Conservation (phyloP, 1,140 invertebrate genomes). For the Euglossa dilemma region DNA sequence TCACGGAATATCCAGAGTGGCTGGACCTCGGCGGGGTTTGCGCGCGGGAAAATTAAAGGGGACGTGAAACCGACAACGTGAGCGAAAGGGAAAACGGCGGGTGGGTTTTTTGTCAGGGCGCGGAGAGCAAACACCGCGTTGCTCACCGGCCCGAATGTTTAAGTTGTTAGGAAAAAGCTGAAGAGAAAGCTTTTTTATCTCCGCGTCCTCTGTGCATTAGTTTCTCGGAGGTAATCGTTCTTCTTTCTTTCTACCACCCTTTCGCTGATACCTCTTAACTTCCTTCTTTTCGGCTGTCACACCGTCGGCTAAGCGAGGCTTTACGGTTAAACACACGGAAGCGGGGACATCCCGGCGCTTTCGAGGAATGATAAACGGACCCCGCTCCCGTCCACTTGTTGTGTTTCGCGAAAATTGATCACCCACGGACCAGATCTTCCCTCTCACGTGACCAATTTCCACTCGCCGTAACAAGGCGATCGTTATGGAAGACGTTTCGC, state of each 20-base stretch:
- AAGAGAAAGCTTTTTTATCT: conserved; percentile 69
- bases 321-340: conserved; percentile 31
- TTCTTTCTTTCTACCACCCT: conserved; percentile 38
- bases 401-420: neutral
- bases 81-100: conserved; percentile 27
- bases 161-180: conserved; percentile 66
- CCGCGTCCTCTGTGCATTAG: conserved; percentile 49
- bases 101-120: conserved; percentile 49
- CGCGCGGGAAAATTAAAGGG: conserved; percentile 40
- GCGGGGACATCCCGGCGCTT: conserved; percentile 27
- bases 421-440: too few relatives aligned
- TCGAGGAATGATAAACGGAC: conserved; percentile 6
- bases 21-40: conserved; percentile 22
- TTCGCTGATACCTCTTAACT: conserved; percentile 6
- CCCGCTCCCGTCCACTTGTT: neutral
- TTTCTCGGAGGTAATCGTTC: conserved; percentile 66
- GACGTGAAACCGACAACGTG: conserved; percentile 2
- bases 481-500: neutral
- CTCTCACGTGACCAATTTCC: neutral
- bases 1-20: conserved; percentile 1
- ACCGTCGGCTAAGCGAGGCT: neutral
- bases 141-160: conserved; percentile 49
- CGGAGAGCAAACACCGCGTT: conserved; percentile 52
- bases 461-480: neutral
- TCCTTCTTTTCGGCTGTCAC: conserved; percentile 12